Evolutionary conservation across 2,113 vertebrate species (phyloP).

Genomic region (Phylloscopus trochilus): DNA sequence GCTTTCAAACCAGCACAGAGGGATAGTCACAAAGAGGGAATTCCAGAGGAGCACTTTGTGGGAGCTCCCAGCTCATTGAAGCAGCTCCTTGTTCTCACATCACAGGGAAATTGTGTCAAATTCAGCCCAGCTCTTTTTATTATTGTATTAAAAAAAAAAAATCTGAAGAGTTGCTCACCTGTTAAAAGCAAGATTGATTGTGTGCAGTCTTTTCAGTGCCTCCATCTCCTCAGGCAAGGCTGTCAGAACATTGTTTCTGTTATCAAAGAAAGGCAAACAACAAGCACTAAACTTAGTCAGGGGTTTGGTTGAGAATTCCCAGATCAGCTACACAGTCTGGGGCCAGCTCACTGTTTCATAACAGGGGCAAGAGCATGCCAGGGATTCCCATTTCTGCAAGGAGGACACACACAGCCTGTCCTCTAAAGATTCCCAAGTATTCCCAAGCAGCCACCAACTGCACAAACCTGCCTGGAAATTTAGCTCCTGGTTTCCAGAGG

Average conservation of each 20-base stretch:
- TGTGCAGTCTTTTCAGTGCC: slow-evolving; percentile 78
- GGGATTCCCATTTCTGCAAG: neutral
- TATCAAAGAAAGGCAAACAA: slow-evolving; percentile 18
- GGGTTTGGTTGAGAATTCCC: neutral
- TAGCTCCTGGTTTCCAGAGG: neutral
- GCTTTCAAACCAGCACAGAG: no score
- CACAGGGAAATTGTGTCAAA: neutral
- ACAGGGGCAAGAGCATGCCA: neutral
- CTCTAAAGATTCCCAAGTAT: neutral
- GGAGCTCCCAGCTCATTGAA: accelerated
- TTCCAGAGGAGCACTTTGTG: neutral
- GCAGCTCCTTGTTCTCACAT: neutral
- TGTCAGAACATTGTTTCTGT: slow-evolving; percentile 88
- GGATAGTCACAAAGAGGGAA: neutral
- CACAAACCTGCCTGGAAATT: neutral
- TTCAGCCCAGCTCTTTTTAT: neutral
- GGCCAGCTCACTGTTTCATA: neutral
- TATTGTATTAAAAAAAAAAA: neutral
- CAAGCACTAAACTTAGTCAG: neutral
- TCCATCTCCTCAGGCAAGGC: slow-evolving; percentile 86
- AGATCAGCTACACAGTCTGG: neutral
- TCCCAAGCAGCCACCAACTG: neutral
- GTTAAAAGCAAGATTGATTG: slow-evolving; percentile 88
- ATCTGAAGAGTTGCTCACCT: slow-evolving; percentile 71
- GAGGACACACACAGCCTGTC: neutral